A percentile compares a stretch with the other conserved stretches of the same genome.
These are phyloP conservation scores for Caenorhabditis sp. DNA, from an alignment of 2,888 invertebrate species.

Conservation along the genomic window DNA sequence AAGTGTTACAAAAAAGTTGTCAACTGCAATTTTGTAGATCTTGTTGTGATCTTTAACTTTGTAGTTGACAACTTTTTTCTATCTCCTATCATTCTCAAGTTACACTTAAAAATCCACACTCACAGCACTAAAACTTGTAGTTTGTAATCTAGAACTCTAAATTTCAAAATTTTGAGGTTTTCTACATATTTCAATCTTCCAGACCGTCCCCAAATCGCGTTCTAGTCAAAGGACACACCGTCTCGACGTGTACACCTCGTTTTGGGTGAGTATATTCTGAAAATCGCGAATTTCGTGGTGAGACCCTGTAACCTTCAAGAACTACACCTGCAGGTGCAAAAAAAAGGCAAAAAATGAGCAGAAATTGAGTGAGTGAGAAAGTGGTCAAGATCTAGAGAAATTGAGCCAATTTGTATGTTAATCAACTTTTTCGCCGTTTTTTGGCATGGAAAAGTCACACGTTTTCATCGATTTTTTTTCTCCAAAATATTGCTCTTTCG, in stretches of 20 bases:
- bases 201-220: conserved; percentile 56
- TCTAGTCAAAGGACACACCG: conserved; percentile 76
- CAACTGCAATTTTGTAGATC: not conserved
- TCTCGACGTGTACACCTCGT: conserved; percentile 63
- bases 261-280: conserved; percentile 46
- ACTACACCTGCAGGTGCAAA: no score
- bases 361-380: not conserved
- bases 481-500: no score
- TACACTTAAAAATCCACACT: no score
- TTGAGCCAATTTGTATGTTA: conserved; percentile 21
- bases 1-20: not conserved
- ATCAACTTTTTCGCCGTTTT: conserved; percentile 2
- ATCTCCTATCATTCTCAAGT: not conserved
- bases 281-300: not conserved
- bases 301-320: no score
- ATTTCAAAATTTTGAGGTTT: no score
- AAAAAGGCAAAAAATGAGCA: not conserved
- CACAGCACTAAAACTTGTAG: no score
- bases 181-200: no score
- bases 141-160: no score
- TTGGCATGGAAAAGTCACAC: not conserved
- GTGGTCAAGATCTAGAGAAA: no score
- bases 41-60: not conserved
- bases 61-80: not conserved
- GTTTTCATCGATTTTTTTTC: not conserved